Evolutionary conservation across 1,140 invertebrate genomes (phyloP).

Genomic region (Lordiphosa stackelbergi): DNA sequence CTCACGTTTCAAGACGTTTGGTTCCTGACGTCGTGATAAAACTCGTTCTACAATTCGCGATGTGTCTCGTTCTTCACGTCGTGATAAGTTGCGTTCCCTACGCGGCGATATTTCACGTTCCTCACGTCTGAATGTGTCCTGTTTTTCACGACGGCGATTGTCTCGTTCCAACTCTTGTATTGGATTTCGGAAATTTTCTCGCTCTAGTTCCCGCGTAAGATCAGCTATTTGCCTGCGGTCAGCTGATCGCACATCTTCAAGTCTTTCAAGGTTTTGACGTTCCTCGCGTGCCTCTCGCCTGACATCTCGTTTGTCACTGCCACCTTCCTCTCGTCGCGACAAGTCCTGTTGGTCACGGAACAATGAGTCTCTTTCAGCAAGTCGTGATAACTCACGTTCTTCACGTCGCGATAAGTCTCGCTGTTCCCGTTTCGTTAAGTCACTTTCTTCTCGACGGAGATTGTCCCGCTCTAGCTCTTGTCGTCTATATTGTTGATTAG

Average conservation of each 20-base stretch:
- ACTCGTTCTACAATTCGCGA: neutral
- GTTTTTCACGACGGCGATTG: neutral
- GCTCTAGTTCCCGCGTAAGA: neutral
- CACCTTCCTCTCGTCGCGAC: neutral
- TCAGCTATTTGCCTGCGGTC: neutral
- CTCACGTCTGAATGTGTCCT: neutral
- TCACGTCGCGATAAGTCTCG: conserved; percentile 1
- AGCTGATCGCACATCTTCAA: neutral
- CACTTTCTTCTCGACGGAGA: neutral
- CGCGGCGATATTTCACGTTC: too few species aligned
- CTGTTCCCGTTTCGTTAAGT: neutral
- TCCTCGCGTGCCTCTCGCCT: neutral
- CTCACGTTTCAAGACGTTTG: neutral
- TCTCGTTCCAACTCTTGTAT: neutral
- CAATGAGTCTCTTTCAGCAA: too few species aligned
- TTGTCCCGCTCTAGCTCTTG: neutral
- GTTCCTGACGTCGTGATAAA: neutral
- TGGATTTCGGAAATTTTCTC: neutral
- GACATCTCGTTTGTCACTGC: neutral
- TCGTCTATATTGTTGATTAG: too few species aligned
- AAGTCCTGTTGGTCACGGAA: neutral
- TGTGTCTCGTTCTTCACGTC: neutral
- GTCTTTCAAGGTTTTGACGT: neutral
- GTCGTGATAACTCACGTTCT: neutral
- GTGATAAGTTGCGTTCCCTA: too few species aligned